These are phyloP conservation scores for Sylvilagus floridanus DNA, from an alignment of 2,797 vertebrate genomes.

Conservation along the genomic window DNA sequence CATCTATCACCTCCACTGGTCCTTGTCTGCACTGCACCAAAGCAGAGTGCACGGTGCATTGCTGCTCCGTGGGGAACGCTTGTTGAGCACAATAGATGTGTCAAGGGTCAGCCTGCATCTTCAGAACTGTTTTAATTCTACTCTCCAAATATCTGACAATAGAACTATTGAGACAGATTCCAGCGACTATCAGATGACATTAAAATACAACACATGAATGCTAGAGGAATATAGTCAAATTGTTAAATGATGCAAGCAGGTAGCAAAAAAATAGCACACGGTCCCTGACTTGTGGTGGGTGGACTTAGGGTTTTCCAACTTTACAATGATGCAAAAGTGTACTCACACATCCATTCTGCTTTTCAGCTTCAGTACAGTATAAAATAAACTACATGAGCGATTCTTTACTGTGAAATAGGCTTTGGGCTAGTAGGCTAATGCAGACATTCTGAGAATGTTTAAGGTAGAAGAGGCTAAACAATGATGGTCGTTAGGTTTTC, in stretches of 20 bases:
- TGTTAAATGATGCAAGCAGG: neutral
- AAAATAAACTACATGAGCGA: neutral
- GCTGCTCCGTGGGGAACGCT: fast-evolving
- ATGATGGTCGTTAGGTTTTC: neutral
- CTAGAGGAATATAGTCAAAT: neutral
- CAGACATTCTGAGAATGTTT: neutral
- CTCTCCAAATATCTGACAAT: neutral
- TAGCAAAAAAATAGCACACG: neutral
- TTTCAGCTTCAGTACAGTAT: neutral
- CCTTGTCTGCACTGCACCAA: fast-evolving
- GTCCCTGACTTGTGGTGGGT: neutral
- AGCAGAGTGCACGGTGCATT: fast-evolving
- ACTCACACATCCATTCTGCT: neutral
- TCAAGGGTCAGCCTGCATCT: neutral
- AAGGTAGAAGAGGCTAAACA: neutral
- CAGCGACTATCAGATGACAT: neutral
- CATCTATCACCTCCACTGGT: fast-evolving
- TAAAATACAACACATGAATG: neutral
- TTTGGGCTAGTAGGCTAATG: neutral
- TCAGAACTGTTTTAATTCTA: neutral
- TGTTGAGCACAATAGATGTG: neutral
- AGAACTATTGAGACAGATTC: neutral
- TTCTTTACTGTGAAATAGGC: neutral
- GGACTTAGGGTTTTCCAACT: neutral
- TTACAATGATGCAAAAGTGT: neutral